Evolutionary conservation across 2,797 vertebrate genomes (phyloP).

Genomic region (Natrix natrix): DNA sequence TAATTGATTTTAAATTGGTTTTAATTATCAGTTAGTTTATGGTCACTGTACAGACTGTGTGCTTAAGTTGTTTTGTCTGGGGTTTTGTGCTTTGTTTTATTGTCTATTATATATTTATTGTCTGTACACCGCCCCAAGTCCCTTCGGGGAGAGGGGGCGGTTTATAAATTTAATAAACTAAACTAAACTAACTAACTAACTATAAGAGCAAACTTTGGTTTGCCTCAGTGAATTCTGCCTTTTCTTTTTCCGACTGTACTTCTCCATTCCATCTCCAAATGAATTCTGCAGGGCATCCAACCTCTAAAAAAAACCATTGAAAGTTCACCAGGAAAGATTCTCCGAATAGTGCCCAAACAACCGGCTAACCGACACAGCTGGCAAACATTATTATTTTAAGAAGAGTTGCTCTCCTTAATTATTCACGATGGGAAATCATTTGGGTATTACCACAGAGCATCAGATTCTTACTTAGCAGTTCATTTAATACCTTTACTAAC

Average conservation of each 20-base stretch:
- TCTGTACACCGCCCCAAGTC: too few species aligned
- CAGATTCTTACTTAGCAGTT: constrained; percentile 21
- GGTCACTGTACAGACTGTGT: too few species aligned
- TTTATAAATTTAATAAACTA: too few species aligned
- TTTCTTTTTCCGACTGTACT: not conserved
- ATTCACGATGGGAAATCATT: not conserved
- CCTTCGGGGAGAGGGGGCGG: too few species aligned
- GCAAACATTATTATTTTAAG: not conserved
- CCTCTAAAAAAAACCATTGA: not conserved
- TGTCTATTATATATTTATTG: too few species aligned
- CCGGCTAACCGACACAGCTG: not conserved
- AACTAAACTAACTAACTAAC: too few species aligned
- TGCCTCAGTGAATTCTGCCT: not conserved
- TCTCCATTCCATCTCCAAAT: not conserved
- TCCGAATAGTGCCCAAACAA: not conserved
- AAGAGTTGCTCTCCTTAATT: not conserved
- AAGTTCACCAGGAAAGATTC: not conserved
- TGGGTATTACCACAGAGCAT: not conserved
- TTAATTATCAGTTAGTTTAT: too few species aligned
- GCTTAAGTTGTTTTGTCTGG: too few species aligned
- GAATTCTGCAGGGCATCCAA: not conserved
- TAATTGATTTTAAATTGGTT: too few species aligned
- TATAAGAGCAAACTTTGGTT: not conserved
- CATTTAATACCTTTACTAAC: constrained; percentile 4
- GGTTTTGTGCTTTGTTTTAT: too few species aligned